These are phyloP conservation scores for Nycticebus coucang DNA, from an alignment of 2,113 vertebrate species.

Conservation along the genomic window DNA sequence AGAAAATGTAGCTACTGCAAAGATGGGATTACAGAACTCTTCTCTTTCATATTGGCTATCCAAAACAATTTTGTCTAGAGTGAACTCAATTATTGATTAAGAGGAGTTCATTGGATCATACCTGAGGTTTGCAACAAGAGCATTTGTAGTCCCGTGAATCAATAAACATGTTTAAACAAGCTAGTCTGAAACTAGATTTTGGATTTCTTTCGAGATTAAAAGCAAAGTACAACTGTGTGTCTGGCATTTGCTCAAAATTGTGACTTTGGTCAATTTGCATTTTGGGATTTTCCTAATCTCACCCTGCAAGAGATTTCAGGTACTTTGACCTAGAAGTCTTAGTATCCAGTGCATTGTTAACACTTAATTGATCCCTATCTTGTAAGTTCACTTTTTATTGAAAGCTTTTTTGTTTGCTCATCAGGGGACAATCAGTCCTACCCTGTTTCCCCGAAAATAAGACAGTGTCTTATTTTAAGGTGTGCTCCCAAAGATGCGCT, in stretches of 20 bases:
- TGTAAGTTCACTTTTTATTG: conserved; percentile 44
- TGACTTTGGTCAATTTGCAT: conserved; percentile 5
- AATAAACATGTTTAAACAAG: conserved; percentile 63
- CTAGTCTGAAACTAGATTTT: conserved; percentile 19
- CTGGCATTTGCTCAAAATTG: conserved; percentile 33
- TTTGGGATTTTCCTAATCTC: conserved; percentile 27
- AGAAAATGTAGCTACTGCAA: neutral
- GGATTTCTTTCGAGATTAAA: conserved; percentile 55
- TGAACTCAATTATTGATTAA: neutral
- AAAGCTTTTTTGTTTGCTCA: neutral
- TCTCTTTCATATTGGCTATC: neutral
- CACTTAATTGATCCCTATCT: neutral
- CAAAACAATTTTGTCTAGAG: neutral
- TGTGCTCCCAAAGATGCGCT: too few relatives aligned
- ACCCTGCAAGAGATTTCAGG: neutral
- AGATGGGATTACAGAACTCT: neutral
- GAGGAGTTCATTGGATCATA: neutral
- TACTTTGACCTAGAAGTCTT: conserved; percentile 40
- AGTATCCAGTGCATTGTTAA: neutral
- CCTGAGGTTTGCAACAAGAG: conserved; percentile 15
- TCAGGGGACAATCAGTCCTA: neutral
- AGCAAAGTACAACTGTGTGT: neutral
- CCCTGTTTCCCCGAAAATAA: too few relatives aligned
- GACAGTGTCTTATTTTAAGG: too few relatives aligned
- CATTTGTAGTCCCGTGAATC: neutral